Percentiles rank a stretch among this genome's conserved stretches.
Conservation (phyloP, 1,140 invertebrate genomes). For the Drosophila nannoptera region DNA sequence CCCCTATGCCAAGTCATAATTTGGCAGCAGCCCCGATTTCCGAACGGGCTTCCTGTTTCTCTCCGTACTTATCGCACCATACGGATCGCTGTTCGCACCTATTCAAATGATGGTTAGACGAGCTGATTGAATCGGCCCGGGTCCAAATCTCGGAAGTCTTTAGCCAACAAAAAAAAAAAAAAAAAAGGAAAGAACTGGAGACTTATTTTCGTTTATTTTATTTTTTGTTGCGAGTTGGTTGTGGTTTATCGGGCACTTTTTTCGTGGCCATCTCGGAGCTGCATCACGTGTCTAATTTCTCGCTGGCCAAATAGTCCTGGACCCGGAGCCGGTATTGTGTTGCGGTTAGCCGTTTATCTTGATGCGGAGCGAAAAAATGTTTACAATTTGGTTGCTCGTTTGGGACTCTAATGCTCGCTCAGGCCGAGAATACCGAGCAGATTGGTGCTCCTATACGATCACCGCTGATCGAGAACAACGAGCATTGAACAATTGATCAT, state of each 20-base stretch:
- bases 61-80: constrained; percentile 49
- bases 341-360: constrained; percentile 53
- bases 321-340: constrained; percentile 52
- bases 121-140: constrained; percentile 60
- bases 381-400: constrained; percentile 69
- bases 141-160: constrained; percentile 48
- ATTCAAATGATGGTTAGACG: constrained; percentile 63
- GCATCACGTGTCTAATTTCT: constrained; percentile 73
- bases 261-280: constrained; percentile 58
- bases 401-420: constrained; percentile 1
- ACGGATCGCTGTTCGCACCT: constrained; percentile 69
- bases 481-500: too few species aligned
- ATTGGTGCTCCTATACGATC: not conserved
- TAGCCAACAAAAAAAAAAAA: constrained; percentile 33
- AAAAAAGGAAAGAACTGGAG: constrained; percentile 12
- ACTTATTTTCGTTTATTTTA: constrained; percentile 15
- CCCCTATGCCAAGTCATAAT: constrained; percentile 68
- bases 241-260: constrained; percentile 60
- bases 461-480: too few species aligned
- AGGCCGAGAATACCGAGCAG: not conserved
- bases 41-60: constrained; percentile 44
- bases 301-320: constrained; percentile 68
- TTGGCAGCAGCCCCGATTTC: constrained; percentile 51
- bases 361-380: constrained; percentile 75
- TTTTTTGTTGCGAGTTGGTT: constrained; percentile 1